phyloP scores from a whole-genome alignment of 2,113 vertebrate genomes.

The Pseudonaja textilis region DNA sequence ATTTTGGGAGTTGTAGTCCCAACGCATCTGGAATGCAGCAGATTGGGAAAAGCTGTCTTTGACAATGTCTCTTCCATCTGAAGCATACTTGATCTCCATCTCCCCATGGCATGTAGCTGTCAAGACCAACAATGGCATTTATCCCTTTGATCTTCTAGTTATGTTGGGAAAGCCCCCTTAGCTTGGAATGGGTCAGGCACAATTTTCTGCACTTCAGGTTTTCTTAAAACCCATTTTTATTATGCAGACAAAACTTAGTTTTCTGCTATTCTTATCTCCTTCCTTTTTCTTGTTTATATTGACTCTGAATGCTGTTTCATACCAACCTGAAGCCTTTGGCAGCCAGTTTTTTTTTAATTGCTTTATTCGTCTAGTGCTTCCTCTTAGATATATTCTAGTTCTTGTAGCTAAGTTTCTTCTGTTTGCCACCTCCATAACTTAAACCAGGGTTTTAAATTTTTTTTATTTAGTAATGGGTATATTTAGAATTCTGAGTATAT shows the following conservation, averaged over 20 bases:
- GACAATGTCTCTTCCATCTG: background rate
- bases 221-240: background rate
- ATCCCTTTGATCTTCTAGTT: background rate
- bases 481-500: background rate
- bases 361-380: background rate
- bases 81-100: background rate
- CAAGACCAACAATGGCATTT: background rate
- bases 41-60: background rate
- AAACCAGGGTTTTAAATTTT: background rate
- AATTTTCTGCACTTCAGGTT: background rate
- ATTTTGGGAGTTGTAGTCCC: background rate
- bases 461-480: background rate
- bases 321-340: background rate
- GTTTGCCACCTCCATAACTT: background rate
- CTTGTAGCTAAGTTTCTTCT: background rate
- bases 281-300: constrained; percentile 15
- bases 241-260: background rate
- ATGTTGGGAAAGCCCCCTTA: background rate
- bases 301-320: background rate
- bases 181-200: background rate
- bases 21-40: background rate
- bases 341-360: background rate
- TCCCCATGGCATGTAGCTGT: background rate
- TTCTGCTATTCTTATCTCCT: background rate
- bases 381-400: background rate